These are phyloP conservation scores for Falco peregrinus DNA, from an alignment of 2,797 vertebrate genomes.

Conservation along the genomic window DNA sequence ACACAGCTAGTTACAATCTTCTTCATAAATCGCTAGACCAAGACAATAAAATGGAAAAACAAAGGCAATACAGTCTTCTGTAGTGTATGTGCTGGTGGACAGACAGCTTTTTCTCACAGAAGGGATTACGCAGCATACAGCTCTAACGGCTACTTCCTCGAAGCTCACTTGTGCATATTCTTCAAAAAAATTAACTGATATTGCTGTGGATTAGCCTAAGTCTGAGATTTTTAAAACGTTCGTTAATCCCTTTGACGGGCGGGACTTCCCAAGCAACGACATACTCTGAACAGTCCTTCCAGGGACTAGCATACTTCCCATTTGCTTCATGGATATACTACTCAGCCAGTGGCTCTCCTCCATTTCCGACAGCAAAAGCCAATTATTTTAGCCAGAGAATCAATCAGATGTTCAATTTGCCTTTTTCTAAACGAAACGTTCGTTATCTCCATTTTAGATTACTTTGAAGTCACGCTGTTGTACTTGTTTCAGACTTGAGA, in stretches of 20 bases:
- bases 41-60: neutral
- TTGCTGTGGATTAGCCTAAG: neutral
- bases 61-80: neutral
- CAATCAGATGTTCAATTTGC: neutral
- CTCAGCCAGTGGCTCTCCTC: neutral
- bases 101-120: neutral
- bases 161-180: neutral
- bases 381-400: neutral
- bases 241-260: neutral
- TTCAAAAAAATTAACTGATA: neutral
- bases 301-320: neutral
- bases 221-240: neutral
- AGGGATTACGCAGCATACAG: neutral
- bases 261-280: neutral
- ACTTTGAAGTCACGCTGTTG: neutral
- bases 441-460: neutral
- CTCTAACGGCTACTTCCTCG: neutral
- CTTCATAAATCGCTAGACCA: neutral
- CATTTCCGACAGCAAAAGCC: neutral
- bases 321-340: neutral
- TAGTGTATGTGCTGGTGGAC: neutral
- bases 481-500: constrained; percentile 5
- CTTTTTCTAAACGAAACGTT: neutral
- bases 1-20: neutral
- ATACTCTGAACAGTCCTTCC: neutral